Evolutionary conservation across 1,140 invertebrate species (phyloP).

Genomic region (Aphis craccivora): DNA sequence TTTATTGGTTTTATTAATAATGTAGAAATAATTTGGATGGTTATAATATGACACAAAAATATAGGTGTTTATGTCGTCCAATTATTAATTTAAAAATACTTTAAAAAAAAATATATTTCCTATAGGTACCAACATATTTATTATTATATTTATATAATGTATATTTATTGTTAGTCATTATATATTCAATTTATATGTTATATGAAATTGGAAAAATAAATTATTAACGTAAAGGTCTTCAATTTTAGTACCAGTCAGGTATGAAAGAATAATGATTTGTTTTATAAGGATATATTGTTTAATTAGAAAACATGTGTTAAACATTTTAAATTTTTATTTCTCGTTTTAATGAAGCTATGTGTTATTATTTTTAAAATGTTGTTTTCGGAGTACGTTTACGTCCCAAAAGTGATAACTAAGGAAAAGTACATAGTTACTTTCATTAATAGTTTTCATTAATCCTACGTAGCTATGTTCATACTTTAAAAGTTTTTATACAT

Average conservation of each 20-base stretch:
- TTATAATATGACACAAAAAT: not conserved
- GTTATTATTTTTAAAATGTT: not conserved
- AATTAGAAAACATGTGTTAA: not conserved
- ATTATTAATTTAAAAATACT: not conserved
- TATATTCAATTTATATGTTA: no score
- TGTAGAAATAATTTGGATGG: not conserved
- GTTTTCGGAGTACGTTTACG: not conserved
- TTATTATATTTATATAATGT: not conserved
- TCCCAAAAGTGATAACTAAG: not conserved
- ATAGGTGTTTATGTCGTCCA: not conserved
- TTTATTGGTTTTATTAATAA: no score
- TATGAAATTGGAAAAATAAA: not conserved
- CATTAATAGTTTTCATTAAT: constrained; percentile 8
- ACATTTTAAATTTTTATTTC: not conserved
- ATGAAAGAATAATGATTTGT: not conserved
- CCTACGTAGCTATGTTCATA: not conserved
- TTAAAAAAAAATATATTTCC: no score
- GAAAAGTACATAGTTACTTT: constrained; percentile 4
- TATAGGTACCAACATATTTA: no score
- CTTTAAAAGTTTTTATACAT: not conserved
- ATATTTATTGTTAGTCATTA: not conserved
- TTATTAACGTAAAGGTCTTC: not conserved
- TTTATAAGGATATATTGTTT: not conserved
- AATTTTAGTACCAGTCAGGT: not conserved
- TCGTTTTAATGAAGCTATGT: not conserved